Evolutionary conservation across 2,888 invertebrate species (phyloP).

Genomic region (Sipha maydis): DNA sequence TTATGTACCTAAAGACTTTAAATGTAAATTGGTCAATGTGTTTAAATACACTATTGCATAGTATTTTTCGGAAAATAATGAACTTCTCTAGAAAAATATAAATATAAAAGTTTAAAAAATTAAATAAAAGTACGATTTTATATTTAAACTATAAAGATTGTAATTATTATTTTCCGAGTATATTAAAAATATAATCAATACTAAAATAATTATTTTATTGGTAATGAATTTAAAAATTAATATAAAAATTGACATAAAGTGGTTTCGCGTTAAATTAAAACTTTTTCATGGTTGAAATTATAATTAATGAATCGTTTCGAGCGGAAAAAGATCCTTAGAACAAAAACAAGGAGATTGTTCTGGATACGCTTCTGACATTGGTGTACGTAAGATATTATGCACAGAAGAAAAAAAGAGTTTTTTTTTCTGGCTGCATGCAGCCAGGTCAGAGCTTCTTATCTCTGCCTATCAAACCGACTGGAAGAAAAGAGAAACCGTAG

Average conservation of each 20-base stretch:
- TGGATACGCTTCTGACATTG: background rate
- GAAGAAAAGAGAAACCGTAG: background rate
- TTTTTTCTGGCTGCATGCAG: background rate
- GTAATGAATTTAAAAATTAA: background rate
- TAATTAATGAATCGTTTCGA: background rate
- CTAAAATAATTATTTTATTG: background rate
- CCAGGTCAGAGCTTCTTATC: conserved; percentile 1
- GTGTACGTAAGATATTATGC: background rate
- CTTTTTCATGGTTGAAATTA: background rate
- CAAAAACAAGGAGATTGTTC: background rate
- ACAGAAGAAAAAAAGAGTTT: background rate
- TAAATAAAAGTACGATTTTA: too few relatives aligned
- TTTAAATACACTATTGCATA: too few relatives aligned
- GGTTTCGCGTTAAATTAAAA: background rate
- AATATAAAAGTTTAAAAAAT: too few relatives aligned
- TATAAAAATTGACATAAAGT: background rate
- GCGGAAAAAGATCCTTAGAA: background rate
- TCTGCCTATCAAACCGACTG: background rate
- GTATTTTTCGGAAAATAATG: too few relatives aligned
- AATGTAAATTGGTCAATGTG: too few relatives aligned
- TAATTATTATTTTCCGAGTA: too few relatives aligned
- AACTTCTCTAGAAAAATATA: too few relatives aligned
- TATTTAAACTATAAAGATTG: too few relatives aligned
- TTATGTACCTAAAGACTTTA: too few relatives aligned
- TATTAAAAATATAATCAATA: too few relatives aligned